Percentiles rank a stretch among this genome's conserved stretches.
These are phyloP conservation scores for Sminthopsis crassicaudata DNA, from an alignment of 2,113 vertebrate species.

Conservation along the genomic window DNA sequence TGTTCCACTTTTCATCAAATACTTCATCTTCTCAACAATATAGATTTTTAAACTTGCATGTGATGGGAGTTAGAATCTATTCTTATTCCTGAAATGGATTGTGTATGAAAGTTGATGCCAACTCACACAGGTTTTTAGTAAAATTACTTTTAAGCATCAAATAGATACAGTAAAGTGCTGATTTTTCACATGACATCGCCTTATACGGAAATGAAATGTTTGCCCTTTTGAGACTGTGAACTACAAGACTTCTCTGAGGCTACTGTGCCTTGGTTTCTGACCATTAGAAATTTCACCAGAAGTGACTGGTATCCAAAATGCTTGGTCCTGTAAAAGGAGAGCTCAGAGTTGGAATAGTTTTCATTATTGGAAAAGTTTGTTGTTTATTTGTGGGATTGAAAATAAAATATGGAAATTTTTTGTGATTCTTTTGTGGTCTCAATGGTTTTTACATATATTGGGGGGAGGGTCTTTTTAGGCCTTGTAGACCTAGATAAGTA, in stretches of 20 bases:
- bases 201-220: background rate
- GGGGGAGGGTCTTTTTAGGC: background rate
- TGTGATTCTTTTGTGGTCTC: background rate
- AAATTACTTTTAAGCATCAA: background rate
- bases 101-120: conserved; percentile 12
- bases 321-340: conserved; percentile 40
- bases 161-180: background rate
- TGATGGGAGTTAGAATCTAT: conserved; percentile 2
- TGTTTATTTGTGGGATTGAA: conserved; percentile 61
- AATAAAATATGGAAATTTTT: conserved; percentile 61
- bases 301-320: conserved; percentile 56
- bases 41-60: conserved; percentile 19
- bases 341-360: background rate
- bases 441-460: background rate
- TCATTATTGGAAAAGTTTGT: conserved; percentile 18
- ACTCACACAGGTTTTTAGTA: conserved; percentile 46
- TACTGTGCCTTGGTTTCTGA: conserved; percentile 51
- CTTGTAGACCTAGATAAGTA: background rate
- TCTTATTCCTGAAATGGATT: conserved; percentile 45
- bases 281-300: conserved; percentile 27
- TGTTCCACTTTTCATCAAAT: conserved; percentile 29
- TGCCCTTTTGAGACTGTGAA: conserved; percentile 11
- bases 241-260: conserved; percentile 3
- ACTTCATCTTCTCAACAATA: conserved; percentile 46
- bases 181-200: background rate